Conservation (phyloP, 2,797 vertebrate genomes). For the Petrocephalus sullivani region DNA sequence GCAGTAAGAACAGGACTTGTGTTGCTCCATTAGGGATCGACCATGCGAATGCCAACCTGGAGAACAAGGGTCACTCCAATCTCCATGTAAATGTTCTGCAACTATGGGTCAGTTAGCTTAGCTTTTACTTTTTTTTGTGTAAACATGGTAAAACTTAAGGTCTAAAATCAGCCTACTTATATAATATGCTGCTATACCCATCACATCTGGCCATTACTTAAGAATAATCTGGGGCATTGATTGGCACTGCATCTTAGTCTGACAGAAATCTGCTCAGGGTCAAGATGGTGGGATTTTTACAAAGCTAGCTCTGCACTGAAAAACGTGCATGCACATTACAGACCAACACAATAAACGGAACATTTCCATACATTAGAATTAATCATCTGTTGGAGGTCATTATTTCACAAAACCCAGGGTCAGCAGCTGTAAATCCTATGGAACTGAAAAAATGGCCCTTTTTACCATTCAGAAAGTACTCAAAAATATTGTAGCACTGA, state of each 20-base stretch:
- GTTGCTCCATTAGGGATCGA: not conserved
- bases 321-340: not conserved
- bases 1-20: not conserved
- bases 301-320: not conserved
- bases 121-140: not conserved
- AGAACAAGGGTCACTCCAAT: not conserved
- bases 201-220: not conserved
- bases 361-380: not conserved
- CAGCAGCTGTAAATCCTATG: not conserved
- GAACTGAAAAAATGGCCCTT: not conserved
- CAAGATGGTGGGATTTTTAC: not conserved
- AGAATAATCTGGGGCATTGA: not conserved
- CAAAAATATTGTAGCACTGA: not conserved
- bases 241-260: not conserved
- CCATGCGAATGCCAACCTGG: not conserved
- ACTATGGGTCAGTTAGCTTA: not conserved
- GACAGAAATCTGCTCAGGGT: not conserved
- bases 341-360: not conserved
- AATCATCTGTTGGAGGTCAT: not conserved
- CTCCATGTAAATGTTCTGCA: not conserved
- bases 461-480: not conserved
- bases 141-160: not conserved
- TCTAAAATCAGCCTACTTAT: not conserved
- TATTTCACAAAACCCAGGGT: not conserved
- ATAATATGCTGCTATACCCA: not conserved